Percentiles rank a stretch among this genome's conserved stretches.
These are phyloP conservation scores for Rhingia campestris DNA, from an alignment of 2,888 invertebrate genomes.

Conservation along the genomic window DNA sequence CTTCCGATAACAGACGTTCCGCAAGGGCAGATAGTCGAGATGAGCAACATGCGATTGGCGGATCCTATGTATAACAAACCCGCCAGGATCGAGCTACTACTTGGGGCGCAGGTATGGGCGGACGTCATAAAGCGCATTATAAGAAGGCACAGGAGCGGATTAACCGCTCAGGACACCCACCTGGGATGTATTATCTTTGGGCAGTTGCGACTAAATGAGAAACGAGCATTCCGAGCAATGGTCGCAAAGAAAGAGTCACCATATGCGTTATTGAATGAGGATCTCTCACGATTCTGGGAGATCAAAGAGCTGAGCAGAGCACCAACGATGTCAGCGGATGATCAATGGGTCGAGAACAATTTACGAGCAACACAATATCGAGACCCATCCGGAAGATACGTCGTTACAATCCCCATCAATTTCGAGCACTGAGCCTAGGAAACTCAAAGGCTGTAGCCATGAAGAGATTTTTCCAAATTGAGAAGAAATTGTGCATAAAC, in stretches of 20 bases:
- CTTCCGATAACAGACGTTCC: neutral
- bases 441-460: slow-evolving; percentile 4
- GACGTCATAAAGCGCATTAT: slow-evolving; percentile 18
- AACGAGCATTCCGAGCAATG: neutral
- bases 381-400: no score
- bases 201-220: neutral
- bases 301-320: slow-evolving; percentile 1
- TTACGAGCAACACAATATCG: neutral
- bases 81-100: slow-evolving; percentile 13
- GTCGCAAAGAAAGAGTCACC: no score
- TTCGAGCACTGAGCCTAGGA: neutral
- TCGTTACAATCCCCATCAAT: no score
- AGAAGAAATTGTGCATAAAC: slow-evolving; percentile 5
- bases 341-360: slow-evolving; percentile 19
- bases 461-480: slow-evolving; percentile 15
- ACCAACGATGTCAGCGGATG: neutral
- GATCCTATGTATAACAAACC: slow-evolving; percentile 15
- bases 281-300: slow-evolving; percentile 15
- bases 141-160: neutral
- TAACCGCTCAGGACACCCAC: slow-evolving; percentile 17
- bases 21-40: neutral
- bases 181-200: slow-evolving; percentile 37
- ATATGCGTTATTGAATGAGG: neutral
- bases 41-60: slow-evolving; percentile 6
- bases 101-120: slow-evolving; percentile 23